Evolutionary conservation across 2,888 invertebrate species (phyloP), one percentile per base, ranked within the genome.

Genomic region (Macrosiphum euphorbiae): DNA sequence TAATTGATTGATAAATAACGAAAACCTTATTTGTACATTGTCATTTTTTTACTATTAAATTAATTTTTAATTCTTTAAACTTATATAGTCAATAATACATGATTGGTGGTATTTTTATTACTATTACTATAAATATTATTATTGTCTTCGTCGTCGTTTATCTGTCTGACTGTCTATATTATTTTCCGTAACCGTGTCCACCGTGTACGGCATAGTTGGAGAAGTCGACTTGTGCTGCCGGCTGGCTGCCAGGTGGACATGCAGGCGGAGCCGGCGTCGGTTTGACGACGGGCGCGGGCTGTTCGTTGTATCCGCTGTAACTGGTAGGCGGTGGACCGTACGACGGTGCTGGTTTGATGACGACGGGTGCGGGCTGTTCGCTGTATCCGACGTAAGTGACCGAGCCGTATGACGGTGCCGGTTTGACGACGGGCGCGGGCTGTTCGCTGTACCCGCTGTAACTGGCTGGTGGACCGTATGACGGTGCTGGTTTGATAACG

Each of bases 21-120:
- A 94, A 94, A 86, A 90, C 55, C 35, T 90, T 85, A 50, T 93
- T 85, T 93, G 93, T 93, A 93, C 93, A 93, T 94, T 94, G 89
- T 94, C 86, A 90, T 67, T 94, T 94, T 94, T 94, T 94, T 94
- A 94, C 93, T 94, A 85, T 94, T 89, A 89, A 93, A 93, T 93
- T 94, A 94, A 58, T 86, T 94, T 94, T 94, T 47, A 94, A 94
- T 90, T 94, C 93, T 94, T 94, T 90, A 61, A 90, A 94, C 85
- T 94, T 85, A 93, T 7, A 88, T 47, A 92, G 85, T 91, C 20
- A 84, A 91, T 84, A 58, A 50, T 92, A 92, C 28, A 90, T 41
- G 44, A 44, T 61, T 26, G 47, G 35, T 91, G 85, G 78, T 86
- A 58, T 86, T 90, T 47, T 90, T 90, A 78, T 50, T 88, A 35